Percentiles rank a stretch among this genome's conserved stretches.
phyloP scores from a whole-genome alignment of 2,888 invertebrate genomes.

The Periphyllus acericola region DNA sequence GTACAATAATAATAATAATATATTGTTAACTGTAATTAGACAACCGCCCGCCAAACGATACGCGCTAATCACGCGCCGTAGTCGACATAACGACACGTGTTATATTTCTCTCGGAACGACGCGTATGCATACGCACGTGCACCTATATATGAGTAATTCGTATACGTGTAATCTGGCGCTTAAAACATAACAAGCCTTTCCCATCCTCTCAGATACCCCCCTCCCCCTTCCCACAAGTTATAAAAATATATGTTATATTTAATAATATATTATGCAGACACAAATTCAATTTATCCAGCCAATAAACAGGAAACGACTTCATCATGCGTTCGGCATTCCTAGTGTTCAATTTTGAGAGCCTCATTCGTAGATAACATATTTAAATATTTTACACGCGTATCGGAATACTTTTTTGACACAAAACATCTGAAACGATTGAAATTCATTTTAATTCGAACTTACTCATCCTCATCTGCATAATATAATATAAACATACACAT shows the following conservation, averaged over 20 bases:
- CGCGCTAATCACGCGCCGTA: neutral
- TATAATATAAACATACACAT: neutral
- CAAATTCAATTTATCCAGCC: neutral
- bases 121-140: neutral
- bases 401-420: neutral
- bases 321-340: conserved; percentile 5
- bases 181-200: neutral
- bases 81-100: neutral
- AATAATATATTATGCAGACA: neutral
- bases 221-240: neutral
- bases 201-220: neutral
- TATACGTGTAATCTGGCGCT: neutral
- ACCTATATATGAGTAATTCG: neutral
- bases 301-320: neutral
- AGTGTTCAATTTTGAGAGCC: neutral
- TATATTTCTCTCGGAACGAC: neutral
- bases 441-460: conserved; percentile 18
- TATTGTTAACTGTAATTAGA: no score
- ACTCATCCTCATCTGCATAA: neutral
- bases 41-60: neutral
- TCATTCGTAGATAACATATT: neutral
- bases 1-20: no score
- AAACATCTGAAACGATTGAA: neutral
- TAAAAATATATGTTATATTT: neutral
- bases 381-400: neutral